Percentiles rank a stretch among this genome's conserved stretches.
These are phyloP conservation scores for Hylaeus volcanicus DNA, from an alignment of 1,140 invertebrate species.

Conservation along the genomic window DNA sequence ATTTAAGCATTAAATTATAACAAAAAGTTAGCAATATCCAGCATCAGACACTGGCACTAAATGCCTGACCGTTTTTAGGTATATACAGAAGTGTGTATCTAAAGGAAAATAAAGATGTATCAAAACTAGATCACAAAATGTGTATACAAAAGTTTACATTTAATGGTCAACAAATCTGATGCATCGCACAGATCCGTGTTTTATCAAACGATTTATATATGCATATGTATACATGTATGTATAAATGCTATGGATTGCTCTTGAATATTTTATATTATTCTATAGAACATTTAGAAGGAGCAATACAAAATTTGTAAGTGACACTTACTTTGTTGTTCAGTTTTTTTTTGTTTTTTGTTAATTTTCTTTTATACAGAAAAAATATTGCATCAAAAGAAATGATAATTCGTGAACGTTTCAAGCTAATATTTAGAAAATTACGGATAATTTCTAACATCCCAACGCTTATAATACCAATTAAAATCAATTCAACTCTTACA, in stretches of 20 bases:
- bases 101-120: slow-evolving; percentile 46
- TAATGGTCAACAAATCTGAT: slow-evolving; percentile 40
- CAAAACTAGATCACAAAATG: slow-evolving; percentile 48
- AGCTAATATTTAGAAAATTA: slow-evolving; percentile 10
- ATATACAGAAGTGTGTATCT: slow-evolving; percentile 41
- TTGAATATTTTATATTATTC: slow-evolving; percentile 36
- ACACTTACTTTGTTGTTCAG: background rate
- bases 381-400: slow-evolving; percentile 21
- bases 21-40: slow-evolving; percentile 20
- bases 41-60: slow-evolving; percentile 29
- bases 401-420: background rate
- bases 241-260: slow-evolving; percentile 49
- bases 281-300: slow-evolving; percentile 33
- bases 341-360: background rate
- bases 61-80: slow-evolving; percentile 11
- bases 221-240: slow-evolving; percentile 25
- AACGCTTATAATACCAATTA: slow-evolving; percentile 22
- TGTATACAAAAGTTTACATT: slow-evolving; percentile 45
- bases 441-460: slow-evolving; percentile 6
- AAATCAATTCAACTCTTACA: background rate
- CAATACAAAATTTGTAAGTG: slow-evolving; percentile 18
- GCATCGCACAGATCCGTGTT: slow-evolving; percentile 34
- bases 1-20: slow-evolving; percentile 16
- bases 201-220: slow-evolving; percentile 47
- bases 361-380: slow-evolving; percentile 1